Base-by-base conservation (phyloP, 2,888 invertebrate species). In the Ectropis crepuscularia region DNA sequence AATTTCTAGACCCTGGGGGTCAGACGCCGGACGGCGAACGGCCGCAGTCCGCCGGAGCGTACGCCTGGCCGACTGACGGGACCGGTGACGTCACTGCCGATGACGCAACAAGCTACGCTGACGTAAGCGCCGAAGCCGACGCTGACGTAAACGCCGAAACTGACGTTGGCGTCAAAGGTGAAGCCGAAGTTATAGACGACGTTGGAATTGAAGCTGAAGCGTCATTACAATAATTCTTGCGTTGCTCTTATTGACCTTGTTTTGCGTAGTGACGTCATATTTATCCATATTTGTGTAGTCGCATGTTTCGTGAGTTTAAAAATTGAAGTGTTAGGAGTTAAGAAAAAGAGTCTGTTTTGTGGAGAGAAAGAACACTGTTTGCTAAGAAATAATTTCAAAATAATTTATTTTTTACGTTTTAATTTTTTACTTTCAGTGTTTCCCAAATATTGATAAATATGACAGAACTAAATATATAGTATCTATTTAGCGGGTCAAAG, bases 1-100 rank as follows among this genome's bases (percentile, higher is more conserved):
- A 57, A 28, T 4, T 67, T 71, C 0, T 74, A 96, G 93, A 94
- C 61, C 57, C 47, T 8, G 67, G 50, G 12, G 51, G 69, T 71
- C 65, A 55, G 61, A 49, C 65, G 8, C 65, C 67, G 68, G 69
- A 55, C 53, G 70, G 67, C 70, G 64, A 65, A 6, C 16, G 43
- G 6, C 48, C 61, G 64, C 64, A 60, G 60, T 28, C 51, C 9
- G 64, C 8, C 51, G 70, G 55, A 64, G 68, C 55, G 70, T 59
- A 50, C 63, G 54, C 64, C 55, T 51, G 60, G 60, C 53, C 55
- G 55, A 47, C 71, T 38, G 41, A 41, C 11, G 51, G 41, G 11
- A 39, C 16, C 37, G 38, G 46, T 38, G 46, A 11, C 12, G 54
- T 54, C 36, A 36, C 11, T 1, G 6, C 11, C 28, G 43, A 41